Conservation (phyloP, 2,888 invertebrate genomes). For the Eupithecia subfuscata region DNA sequence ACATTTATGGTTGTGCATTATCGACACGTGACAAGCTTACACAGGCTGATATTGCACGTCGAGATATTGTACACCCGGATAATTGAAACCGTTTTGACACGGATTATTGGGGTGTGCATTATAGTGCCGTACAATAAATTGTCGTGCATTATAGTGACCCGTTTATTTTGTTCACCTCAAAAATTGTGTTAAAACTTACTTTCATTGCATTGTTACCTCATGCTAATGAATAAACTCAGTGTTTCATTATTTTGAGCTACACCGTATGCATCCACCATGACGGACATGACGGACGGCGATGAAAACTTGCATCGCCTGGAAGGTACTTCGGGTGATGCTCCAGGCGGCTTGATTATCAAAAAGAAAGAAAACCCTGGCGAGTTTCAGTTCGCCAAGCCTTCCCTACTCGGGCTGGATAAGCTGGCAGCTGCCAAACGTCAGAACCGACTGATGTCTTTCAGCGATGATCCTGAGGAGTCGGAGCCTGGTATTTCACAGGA, state of each 20-base stretch:
- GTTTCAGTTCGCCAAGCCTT: constrained; percentile 90
- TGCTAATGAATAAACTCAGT: background rate
- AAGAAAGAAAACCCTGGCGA: constrained; percentile 83
- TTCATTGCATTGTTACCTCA: background rate
- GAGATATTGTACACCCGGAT: no score
- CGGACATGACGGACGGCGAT: constrained; percentile 78
- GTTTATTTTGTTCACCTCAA: background rate
- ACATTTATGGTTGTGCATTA: no score
- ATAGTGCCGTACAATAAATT: no score
- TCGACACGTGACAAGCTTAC: no score
- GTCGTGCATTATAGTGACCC: no score
- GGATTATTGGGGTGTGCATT: no score
- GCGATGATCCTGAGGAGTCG: constrained; percentile 65
- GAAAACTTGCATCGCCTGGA: constrained; percentile 89
- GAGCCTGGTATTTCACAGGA: constrained; percentile 52
- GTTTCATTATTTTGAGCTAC: constrained; percentile 20
- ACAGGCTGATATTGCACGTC: no score
- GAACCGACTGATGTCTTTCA: constrained; percentile 87
- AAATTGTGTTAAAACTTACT: background rate
- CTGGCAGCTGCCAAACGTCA: constrained; percentile 91
- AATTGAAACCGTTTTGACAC: no score
- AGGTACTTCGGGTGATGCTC: constrained; percentile 85
- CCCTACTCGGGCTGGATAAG: constrained; percentile 92
- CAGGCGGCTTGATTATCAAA: constrained; percentile 89
- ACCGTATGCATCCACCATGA: constrained; percentile 53